phyloP scores from a whole-genome alignment of 1,140 invertebrate species.

The Lasioglossum baleicum region DNA sequence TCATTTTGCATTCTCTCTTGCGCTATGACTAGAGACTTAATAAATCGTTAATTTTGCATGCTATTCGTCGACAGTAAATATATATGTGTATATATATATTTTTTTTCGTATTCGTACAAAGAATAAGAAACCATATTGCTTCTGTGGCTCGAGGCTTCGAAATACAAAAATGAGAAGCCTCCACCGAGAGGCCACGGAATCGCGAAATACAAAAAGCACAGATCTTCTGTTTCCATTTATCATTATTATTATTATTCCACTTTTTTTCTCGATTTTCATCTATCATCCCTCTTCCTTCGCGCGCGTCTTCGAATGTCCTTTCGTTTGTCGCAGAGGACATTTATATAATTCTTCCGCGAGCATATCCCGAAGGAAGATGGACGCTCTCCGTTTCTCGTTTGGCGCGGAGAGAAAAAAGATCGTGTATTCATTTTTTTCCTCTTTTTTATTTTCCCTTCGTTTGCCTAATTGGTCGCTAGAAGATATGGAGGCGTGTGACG shows the following conservation, averaged over 20 bases:
- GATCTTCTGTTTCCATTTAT: slow-evolving; percentile 50
- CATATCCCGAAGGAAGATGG: slow-evolving; percentile 54
- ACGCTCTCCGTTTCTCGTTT: slow-evolving; percentile 22
- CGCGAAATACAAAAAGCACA: slow-evolving; percentile 68
- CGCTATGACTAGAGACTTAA: slow-evolving; percentile 73
- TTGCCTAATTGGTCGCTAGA: slow-evolving; percentile 59
- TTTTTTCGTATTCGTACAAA: slow-evolving; percentile 65
- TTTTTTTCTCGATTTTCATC: slow-evolving; percentile 1
- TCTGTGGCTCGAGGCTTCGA: slow-evolving; percentile 54
- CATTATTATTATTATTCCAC: slow-evolving; percentile 4
- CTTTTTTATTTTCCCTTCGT: neutral
- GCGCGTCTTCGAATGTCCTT: neutral
- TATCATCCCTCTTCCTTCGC: slow-evolving; percentile 50
- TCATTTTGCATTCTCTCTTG: slow-evolving; percentile 36
- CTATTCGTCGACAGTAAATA: slow-evolving; percentile 50
- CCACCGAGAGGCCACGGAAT: slow-evolving; percentile 50
- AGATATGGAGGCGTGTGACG: slow-evolving; percentile 59
- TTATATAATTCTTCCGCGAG: neutral
- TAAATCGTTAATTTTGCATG: slow-evolving; percentile 62
- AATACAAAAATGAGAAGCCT: slow-evolving; percentile 61
- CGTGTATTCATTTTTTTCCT: neutral
- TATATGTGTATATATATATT: neutral
- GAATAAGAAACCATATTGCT: slow-evolving; percentile 65
- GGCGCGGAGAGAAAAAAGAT: slow-evolving; percentile 43
- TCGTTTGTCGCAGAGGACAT: neutral